Evolutionary conservation across 1,140 invertebrate species (phyloP).

Genomic region (Drosophila sechellia): DNA sequence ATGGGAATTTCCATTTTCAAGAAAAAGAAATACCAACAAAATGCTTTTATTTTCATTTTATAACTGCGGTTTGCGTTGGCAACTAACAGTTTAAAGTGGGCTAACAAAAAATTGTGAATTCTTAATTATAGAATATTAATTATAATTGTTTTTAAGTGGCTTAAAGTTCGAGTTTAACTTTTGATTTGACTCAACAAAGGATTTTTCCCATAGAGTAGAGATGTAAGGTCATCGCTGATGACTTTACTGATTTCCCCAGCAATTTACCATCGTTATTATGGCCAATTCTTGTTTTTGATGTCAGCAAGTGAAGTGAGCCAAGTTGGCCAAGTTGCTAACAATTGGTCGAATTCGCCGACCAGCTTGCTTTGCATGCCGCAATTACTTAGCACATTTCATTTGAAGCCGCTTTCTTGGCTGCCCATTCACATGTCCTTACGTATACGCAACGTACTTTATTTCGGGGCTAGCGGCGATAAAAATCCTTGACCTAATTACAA

Average conservation of each 20-base stretch:
- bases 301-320: slow-evolving; percentile 24
- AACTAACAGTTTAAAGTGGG: not conserved
- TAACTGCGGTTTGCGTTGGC: not conserved
- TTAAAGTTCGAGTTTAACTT: too few species aligned
- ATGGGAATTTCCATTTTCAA: slow-evolving; percentile 46
- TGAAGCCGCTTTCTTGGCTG: slow-evolving; percentile 18
- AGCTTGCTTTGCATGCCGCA: slow-evolving; percentile 70
- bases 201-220: slow-evolving; percentile 7
- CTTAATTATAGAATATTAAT: not conserved
- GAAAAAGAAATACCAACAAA: not conserved
- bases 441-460: slow-evolving; percentile 21
- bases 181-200: too few species aligned
- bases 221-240: slow-evolving; percentile 39
- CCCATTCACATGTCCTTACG: slow-evolving; percentile 37
- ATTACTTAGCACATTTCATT: slow-evolving; percentile 68
- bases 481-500: slow-evolving; percentile 82
- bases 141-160: not conserved
- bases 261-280: slow-evolving; percentile 48
- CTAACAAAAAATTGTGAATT: not conserved
- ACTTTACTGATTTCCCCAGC: slow-evolving; percentile 33
- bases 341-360: slow-evolving; percentile 45
- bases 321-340: slow-evolving; percentile 30
- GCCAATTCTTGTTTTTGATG: slow-evolving; percentile 39
- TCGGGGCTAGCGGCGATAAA: slow-evolving; percentile 49
- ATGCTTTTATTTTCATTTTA: slow-evolving; percentile 3